Conservation (phyloP, 1,140 invertebrate genomes). For the Macrocentrus cingulum region DNA sequence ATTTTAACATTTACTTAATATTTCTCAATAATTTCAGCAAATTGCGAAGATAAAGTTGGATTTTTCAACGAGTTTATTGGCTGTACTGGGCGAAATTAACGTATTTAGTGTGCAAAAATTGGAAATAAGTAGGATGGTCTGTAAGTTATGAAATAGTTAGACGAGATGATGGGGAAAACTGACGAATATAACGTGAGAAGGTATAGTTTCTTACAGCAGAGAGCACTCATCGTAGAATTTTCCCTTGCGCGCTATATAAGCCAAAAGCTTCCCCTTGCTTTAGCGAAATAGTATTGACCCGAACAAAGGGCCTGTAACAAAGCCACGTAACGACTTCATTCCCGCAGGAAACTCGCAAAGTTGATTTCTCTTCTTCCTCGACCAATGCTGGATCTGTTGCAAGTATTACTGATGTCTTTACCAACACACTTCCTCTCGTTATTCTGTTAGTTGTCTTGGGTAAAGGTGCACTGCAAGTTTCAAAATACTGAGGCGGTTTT, state of each 20-base stretch:
- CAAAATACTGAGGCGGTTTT: background rate
- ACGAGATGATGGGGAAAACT: no score
- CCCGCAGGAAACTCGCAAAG: constrained; percentile 17
- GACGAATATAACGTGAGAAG: background rate
- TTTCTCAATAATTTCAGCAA: no score
- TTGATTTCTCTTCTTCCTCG: constrained; percentile 3
- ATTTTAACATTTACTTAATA: no score
- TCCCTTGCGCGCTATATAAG: background rate
- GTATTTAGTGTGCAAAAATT: no score
- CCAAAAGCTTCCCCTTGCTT: constrained; percentile 4
- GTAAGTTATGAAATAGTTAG: no score
- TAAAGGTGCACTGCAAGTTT: constrained; percentile 2
- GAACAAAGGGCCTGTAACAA: constrained; percentile 22
- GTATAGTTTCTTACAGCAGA: background rate
- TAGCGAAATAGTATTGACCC: constrained; percentile 23
- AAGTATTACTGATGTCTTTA: background rate
- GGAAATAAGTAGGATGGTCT: no score
- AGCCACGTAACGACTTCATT: constrained; percentile 25
- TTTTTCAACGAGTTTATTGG: no score
- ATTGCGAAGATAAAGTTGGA: no score
- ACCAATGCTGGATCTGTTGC: background rate
- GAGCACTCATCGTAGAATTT: constrained; percentile 7
- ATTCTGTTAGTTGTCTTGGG: background rate
- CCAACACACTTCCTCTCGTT: background rate
- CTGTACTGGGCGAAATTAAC: no score